These are phyloP conservation scores for Theristicus caerulescens DNA, from an alignment of 2,113 vertebrate species.

Conservation along the genomic window DNA sequence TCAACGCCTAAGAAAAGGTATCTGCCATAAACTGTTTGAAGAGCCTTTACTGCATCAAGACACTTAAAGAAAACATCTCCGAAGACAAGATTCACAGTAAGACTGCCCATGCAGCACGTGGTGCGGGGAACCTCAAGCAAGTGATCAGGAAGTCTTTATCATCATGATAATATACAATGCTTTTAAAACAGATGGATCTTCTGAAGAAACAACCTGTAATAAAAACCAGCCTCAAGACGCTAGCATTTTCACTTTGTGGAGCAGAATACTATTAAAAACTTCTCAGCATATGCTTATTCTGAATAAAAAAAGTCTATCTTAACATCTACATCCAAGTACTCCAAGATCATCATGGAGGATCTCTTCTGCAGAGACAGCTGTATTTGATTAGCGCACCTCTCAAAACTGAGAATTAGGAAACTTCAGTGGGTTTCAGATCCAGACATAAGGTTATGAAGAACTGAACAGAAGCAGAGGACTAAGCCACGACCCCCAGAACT, in stretches of 20 bases:
- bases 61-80: background rate
- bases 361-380: background rate
- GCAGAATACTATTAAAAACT: background rate
- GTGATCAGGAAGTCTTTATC: background rate
- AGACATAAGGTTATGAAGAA: background rate
- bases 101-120: background rate
- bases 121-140: rapidly evolving
- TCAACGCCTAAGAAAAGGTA: background rate
- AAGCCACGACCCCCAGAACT: background rate
- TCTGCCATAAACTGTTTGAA: background rate
- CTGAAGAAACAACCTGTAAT: background rate
- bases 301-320: background rate
- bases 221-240: background rate
- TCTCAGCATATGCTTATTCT: background rate
- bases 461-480: background rate
- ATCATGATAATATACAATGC: rapidly evolving
- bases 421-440: background rate
- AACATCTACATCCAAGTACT: background rate
- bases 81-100: background rate
- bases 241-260: background rate
- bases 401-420: background rate
- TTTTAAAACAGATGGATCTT: background rate
- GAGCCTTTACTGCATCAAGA: background rate
- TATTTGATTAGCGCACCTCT: background rate
- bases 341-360: rapidly evolving